These are phyloP conservation scores for Scleropages formosus DNA, from an alignment of 2,797 vertebrate species.

Conservation along the genomic window DNA sequence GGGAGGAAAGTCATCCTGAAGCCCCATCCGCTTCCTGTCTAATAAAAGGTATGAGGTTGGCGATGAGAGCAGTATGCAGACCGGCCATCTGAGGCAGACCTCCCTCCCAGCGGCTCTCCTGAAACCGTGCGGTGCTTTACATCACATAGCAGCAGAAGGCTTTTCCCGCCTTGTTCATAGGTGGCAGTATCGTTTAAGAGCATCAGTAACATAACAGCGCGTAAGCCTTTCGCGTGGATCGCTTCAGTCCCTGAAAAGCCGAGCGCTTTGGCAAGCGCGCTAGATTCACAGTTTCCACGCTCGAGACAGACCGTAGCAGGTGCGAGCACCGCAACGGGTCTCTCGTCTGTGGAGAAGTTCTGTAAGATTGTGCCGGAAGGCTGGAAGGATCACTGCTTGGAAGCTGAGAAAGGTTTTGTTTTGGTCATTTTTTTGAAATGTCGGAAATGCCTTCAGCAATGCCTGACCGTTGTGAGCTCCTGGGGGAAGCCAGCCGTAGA, in stretches of 20 bases:
- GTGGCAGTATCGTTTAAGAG: background rate
- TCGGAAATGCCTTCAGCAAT: no score
- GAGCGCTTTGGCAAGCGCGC: background rate
- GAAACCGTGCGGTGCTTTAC: background rate
- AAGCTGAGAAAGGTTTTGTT: no score
- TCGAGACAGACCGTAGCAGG: no score
- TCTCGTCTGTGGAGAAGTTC: no score
- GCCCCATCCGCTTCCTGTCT: background rate
- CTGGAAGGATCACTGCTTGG: no score
- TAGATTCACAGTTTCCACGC: background rate
- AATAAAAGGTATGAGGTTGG: background rate
- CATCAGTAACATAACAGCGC: background rate
- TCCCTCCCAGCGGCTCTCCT: background rate
- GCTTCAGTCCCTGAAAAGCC: background rate
- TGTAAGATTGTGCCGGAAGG: no score
- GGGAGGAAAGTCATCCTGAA: conserved; percentile 3
- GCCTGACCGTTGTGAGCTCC: no score
- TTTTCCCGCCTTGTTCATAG: background rate
- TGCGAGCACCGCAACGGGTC: no score
- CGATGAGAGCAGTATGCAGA: background rate
- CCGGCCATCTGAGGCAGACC: background rate
- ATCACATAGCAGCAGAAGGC: conserved; percentile 8
- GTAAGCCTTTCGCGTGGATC: background rate
- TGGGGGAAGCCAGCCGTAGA: no score
- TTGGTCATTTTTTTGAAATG: no score